These are phyloP conservation scores for Latheticus oryzae DNA, from an alignment of 2,888 invertebrate species.

Conservation along the genomic window DNA sequence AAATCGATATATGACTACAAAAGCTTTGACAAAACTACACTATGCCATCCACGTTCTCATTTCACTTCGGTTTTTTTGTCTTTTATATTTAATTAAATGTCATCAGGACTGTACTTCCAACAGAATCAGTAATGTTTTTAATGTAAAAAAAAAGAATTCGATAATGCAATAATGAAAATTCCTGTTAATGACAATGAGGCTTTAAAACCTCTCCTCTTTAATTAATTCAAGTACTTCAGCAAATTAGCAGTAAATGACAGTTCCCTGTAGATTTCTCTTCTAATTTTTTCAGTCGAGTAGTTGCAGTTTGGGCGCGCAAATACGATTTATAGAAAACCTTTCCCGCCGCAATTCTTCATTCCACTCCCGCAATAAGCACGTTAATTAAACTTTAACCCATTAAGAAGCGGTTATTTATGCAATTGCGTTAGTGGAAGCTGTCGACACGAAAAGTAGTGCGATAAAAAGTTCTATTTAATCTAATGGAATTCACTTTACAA, in stretches of 20 bases:
- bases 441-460: slow-evolving; percentile 36
- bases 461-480: slow-evolving; percentile 42
- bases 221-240: slow-evolving; percentile 41
- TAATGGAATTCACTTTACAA: slow-evolving; percentile 44
- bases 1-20: too few species aligned
- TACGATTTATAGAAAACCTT: too few species aligned
- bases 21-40: too few species aligned
- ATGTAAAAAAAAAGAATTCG: slow-evolving; percentile 23
- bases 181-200: slow-evolving; percentile 33
- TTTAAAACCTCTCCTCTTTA: slow-evolving; percentile 29
- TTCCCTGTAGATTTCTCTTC: slow-evolving; percentile 26
- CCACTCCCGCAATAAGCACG: slow-evolving; percentile 18
- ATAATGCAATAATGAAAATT: slow-evolving; percentile 42
- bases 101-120: not conserved
- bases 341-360: not conserved
- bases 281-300: slow-evolving; percentile 21
- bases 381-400: slow-evolving; percentile 44
- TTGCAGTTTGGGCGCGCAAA: too few species aligned
- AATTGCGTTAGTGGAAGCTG: slow-evolving; percentile 32
- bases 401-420: slow-evolving; percentile 38
- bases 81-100: slow-evolving; percentile 7
- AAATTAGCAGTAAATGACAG: slow-evolving; percentile 43
- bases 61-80: too few species aligned
- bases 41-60: too few species aligned
- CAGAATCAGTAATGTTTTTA: slow-evolving; percentile 15